Base-by-base conservation (phyloP, 1,140 invertebrate species). In the Kradibia gibbosae region DNA sequence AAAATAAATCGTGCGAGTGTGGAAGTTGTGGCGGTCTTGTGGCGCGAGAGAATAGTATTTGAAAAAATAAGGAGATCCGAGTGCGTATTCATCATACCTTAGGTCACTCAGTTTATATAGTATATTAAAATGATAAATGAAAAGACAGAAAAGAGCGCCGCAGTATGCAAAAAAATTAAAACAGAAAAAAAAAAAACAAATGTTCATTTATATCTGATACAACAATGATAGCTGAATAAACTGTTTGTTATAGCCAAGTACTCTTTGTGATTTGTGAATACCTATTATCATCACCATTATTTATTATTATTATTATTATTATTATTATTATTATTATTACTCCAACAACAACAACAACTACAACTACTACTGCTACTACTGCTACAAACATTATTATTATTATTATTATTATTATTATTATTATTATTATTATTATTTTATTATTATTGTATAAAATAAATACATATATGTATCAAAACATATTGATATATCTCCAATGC, bases 161-260 rank as follows among this genome's bases (percentile, higher is more conserved):
- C n/a, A 45, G n/a, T 22, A 39, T 20, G 22, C 11, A 50, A 77
- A 34, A 39, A 28, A 77, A 77, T 31, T 45, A 25, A 57, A 53
- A 15, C 36, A 80, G 72, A 83, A 80, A 50, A 60, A 31, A 48
- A 53, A 42, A 75, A 45, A 74, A 76, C 50, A 50, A 87, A 88
- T 88, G 87, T 88, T 88, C 86, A 87, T 88, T 89, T 89, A 88
- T 89, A 88, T 87, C 86, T 87, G 87, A 89, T 89, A 85, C 83
- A 74, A 86, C 84, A 86, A 87, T 88, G 81, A 88, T 88, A 89
- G 86, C 87, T 88, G 85, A 89, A 89, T 89, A 89, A 88, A 89
- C 86, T 88, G 84, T 89, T 89, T 89, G 88, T 89, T 89, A 89
- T 89, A 89, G 88, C 87, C 87, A 88, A 89, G 83, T 86, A 88